These are phyloP conservation scores for Diachasmimorpha longicaudata DNA, from an alignment of 1,140 invertebrate species.

Conservation along the genomic window DNA sequence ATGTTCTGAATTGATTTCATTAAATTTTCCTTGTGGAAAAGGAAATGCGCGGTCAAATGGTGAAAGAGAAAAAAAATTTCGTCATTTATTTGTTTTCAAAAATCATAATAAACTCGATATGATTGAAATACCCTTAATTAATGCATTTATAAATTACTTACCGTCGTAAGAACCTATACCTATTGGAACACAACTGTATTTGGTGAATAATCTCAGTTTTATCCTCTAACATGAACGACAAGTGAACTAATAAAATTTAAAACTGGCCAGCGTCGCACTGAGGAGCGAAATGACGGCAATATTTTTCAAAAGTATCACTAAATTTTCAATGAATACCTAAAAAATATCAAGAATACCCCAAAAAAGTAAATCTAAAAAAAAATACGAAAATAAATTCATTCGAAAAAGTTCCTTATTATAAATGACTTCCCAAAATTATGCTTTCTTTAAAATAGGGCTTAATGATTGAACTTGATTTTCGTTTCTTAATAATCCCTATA, in stretches of 20 bases:
- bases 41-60: no score
- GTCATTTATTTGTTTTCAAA: no score
- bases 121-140: background rate
- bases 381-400: background rate
- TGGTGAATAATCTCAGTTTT: conserved; percentile 56
- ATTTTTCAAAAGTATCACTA: conserved; percentile 1
- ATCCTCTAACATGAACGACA: conserved; percentile 20
- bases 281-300: background rate
- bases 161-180: conserved; percentile 29
- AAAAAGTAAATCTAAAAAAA: background rate
- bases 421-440: background rate
- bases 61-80: no score
- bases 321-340: background rate
- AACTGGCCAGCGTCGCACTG: background rate
- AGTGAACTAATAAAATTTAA: background rate
- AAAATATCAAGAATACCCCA: background rate
- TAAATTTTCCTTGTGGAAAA: no score
- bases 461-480: background rate
- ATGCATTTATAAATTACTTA: conserved; percentile 14
- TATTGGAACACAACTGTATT: conserved; percentile 56
- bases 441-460: background rate
- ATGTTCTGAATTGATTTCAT: no score
- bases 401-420: background rate
- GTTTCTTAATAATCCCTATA: background rate
- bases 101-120: no score